Percentiles rank a stretch among this genome's conserved stretches.
These are phyloP conservation scores for Anser cygnoides DNA, from an alignment of 2,113 vertebrate genomes.

Conservation along the genomic window DNA sequence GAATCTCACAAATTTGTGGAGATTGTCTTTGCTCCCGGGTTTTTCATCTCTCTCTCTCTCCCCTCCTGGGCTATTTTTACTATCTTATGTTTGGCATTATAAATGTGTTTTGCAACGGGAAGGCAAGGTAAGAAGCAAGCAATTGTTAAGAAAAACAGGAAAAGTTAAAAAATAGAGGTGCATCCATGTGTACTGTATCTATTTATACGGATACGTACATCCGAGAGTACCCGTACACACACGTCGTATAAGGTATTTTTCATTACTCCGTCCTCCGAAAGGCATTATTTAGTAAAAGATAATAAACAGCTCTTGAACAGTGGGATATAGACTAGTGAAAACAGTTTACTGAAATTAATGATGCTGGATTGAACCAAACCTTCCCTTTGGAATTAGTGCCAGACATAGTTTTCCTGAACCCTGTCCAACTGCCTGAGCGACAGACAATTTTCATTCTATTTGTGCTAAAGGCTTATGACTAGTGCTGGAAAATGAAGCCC, in stretches of 20 bases:
- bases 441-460: conserved; percentile 83
- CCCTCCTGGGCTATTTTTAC: conserved; percentile 38
- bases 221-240: conserved; percentile 9
- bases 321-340: conserved; percentile 76
- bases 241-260: conserved; percentile 34
- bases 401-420: conserved; percentile 83
- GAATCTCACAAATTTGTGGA: conserved; percentile 45
- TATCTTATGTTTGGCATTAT: conserved; percentile 50
- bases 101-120: conserved; percentile 14
- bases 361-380: conserved; percentile 79
- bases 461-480: conserved; percentile 75
- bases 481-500: conserved; percentile 79
- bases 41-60: not conserved
- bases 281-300: conserved; percentile 71
- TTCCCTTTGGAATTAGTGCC: conserved; percentile 83
- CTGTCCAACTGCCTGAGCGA: conserved; percentile 79
- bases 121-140: conserved; percentile 30
- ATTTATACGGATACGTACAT: not conserved
- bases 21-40: conserved; percentile 37
- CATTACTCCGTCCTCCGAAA: conserved; percentile 26
- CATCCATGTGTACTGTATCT: not conserved
- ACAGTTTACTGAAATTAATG: conserved; percentile 82
- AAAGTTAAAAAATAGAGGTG: not conserved
- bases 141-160: conserved; percentile 27
- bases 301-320: conserved; percentile 76